These are phyloP conservation scores for Stegana nigrithorax DNA, from an alignment of 2,888 invertebrate species.

Conservation along the genomic window DNA sequence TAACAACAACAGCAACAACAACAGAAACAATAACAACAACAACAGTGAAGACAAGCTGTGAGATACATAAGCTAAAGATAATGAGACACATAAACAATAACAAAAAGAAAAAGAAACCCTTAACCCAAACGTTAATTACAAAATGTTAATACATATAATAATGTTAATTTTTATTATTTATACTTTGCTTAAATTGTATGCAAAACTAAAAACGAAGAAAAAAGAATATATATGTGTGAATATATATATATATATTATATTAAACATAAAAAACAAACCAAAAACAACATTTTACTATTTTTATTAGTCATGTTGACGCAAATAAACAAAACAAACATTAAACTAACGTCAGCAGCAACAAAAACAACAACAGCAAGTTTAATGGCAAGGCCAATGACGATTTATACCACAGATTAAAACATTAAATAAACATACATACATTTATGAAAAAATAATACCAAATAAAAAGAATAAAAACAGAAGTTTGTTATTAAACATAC, in stretches of 20 bases:
- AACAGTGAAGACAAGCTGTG: no score
- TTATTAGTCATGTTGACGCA: constrained; percentile 41
- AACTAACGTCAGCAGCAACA: constrained; percentile 22
- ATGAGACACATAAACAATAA: no score
- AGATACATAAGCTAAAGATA: no score
- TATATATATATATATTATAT: no score
- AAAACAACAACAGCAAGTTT: constrained; percentile 35
- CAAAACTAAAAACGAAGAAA: constrained; percentile 29
- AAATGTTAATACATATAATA: constrained; percentile 31
- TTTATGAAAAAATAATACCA: constrained; percentile 48
- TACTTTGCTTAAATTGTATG: constrained; percentile 45
- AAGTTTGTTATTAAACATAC: constrained; percentile 5
- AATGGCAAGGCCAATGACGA: constrained; percentile 27
- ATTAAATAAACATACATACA: constrained; percentile 40
- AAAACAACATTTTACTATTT: no score
- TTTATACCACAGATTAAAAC: constrained; percentile 43
- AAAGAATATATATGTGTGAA: constrained; percentile 31
- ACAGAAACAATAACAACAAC: constrained; percentile 7
- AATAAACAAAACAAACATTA: constrained; percentile 51
- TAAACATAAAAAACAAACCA: no score
- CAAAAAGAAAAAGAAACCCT: no score
- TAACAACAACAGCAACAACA: neutral
- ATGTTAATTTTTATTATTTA: constrained; percentile 27
- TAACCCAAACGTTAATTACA: no score
- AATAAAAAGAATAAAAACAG: constrained; percentile 37